phyloP scores from a whole-genome alignment of 2,113 vertebrate genomes.

The Piliocolobus tephrosceles region DNA sequence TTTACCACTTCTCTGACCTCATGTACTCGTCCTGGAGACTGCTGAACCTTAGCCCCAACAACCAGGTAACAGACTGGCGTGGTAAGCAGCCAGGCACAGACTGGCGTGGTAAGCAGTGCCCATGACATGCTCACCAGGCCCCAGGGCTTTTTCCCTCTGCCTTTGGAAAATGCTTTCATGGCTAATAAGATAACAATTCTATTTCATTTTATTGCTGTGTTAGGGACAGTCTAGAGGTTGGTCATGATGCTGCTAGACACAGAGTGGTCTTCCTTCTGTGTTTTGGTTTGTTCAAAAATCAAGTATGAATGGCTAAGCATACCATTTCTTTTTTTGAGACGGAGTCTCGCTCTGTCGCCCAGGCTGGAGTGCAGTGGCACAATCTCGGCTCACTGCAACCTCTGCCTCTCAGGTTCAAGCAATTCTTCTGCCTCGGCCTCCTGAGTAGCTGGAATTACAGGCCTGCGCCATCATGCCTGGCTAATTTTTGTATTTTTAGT shows the following conservation, averaged over 20 bases:
- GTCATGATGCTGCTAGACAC: background rate
- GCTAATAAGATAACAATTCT: background rate
- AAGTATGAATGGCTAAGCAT: background rate
- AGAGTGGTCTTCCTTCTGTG: background rate
- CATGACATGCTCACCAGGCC: fast-evolving
- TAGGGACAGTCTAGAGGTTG: background rate
- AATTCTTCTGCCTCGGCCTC: too few species aligned
- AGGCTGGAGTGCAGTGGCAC: too few species aligned
- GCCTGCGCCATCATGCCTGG: too few species aligned
- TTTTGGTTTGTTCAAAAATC: background rate
- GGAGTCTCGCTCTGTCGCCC: too few species aligned
- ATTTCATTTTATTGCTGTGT: background rate
- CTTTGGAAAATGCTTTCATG: background rate
- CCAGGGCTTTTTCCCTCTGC: background rate
- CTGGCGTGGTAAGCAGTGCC: background rate
- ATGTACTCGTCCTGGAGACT: conserved; percentile 92
- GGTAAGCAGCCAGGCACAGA: conserved; percentile 85
- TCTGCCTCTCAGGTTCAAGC: too few species aligned
- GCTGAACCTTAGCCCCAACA: conserved; percentile 91
- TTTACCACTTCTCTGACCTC: conserved; percentile 92
- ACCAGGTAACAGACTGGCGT: conserved; percentile 85
- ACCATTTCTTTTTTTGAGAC: background rate
- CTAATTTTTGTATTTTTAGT: too few species aligned
- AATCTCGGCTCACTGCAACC: too few species aligned
- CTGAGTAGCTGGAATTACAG: too few species aligned